Evolutionary conservation across 1,140 invertebrate species (phyloP), one percentile per base, ranked within the genome.

Genomic region (Achroia grisella): DNA sequence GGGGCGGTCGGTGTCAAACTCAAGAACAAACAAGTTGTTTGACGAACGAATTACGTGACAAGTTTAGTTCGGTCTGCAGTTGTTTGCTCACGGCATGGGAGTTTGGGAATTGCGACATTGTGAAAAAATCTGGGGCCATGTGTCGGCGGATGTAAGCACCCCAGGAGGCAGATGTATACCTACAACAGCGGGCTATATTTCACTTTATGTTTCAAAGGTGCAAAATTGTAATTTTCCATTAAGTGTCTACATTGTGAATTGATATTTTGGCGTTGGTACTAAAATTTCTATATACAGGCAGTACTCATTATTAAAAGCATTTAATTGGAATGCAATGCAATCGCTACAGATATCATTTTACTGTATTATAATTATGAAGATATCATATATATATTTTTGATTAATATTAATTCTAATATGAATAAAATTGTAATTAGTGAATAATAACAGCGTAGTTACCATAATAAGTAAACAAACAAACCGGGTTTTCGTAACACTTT

Each of bases 11-110:
- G 77, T 81, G 77, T 81, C 77, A 76, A 76, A 77, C 74, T 64
- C 62, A 52, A 71, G 63, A 66, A 75, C 74, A 83, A 83, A 83
- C 59, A 71, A 69, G 14, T 47, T 81, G 71, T 83, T 82, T 80
- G 69, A 69, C 58, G 51, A 74, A 80, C 71, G 71, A 83, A 79
- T 83, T 79, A 83, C 62, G 60, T 68, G 71, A 76, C 70, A 77
- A 69, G 55, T 64, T 69, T 64, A 51, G 56, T 73, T 67, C 54
- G 56, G 42, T 49, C 36, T 6, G 17, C 51, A 56, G 53, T 44
- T 69, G 69, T 72, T 69, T 64, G 49, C 58, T 35, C 23, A 39
- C 48, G 17, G 17, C 37, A 43, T 56, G 50, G 49, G 62, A 45
- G 52, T 55, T 57, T 57, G 55, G 50, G 59, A 61, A 66, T 62